These are phyloP conservation scores for Aquatica leii DNA, from an alignment of 2,888 invertebrate genomes.

Conservation along the genomic window DNA sequence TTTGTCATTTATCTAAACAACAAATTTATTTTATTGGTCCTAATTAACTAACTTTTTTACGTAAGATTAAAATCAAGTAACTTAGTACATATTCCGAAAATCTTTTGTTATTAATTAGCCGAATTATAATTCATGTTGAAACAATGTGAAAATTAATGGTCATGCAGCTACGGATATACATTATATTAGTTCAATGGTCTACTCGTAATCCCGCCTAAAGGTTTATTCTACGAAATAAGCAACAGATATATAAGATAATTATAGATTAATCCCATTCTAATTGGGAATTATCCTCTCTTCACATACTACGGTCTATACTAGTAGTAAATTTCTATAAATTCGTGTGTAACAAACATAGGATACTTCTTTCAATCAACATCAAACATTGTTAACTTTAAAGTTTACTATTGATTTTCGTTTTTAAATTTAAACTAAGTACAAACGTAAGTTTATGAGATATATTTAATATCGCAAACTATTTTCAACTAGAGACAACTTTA, in stretches of 20 bases:
- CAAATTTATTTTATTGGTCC: no score
- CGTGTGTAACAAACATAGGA: background rate
- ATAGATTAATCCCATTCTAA: slow-evolving; percentile 30
- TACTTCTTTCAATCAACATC: no score
- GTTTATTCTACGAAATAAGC: slow-evolving; percentile 28
- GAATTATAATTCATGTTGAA: slow-evolving; percentile 10
- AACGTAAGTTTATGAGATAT: slow-evolving; percentile 32
- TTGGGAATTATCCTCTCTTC: slow-evolving; percentile 28
- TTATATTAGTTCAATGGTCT: slow-evolving; percentile 12
- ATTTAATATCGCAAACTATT: slow-evolving; percentile 31
- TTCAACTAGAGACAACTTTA: slow-evolving; percentile 31
- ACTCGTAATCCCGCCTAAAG: slow-evolving; percentile 17
- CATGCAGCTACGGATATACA: slow-evolving; percentile 9
- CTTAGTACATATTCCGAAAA: slow-evolving; percentile 10
- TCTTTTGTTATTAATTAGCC: slow-evolving; percentile 7
- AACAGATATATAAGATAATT: slow-evolving; percentile 29
- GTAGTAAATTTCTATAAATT: background rate
- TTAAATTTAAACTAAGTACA: slow-evolving; percentile 20
- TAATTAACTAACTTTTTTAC: no score
- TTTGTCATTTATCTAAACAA: no score
- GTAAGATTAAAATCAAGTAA: no score
- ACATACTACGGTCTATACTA: background rate
- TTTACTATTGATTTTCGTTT: no score
- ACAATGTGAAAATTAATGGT: slow-evolving; percentile 8
- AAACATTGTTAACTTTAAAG: no score